Percentiles rank a stretch among this genome's conserved stretches.
phyloP scores from a whole-genome alignment of 1,140 invertebrate species.

The Akabosia matsudoensis region DNA sequence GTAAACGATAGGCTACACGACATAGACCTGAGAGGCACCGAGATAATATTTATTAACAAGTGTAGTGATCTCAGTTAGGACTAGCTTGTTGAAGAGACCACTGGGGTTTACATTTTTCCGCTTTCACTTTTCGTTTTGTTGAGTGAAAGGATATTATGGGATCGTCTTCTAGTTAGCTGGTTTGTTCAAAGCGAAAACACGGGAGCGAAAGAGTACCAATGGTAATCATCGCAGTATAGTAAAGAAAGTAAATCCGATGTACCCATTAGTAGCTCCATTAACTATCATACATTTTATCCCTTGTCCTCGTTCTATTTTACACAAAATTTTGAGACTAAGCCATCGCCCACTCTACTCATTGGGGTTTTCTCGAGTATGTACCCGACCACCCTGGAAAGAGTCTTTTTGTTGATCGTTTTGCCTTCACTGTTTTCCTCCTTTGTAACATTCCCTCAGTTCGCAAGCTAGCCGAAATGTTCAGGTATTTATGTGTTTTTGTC shows the following conservation, averaged over 20 bases:
- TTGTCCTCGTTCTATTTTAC: constrained; percentile 25
- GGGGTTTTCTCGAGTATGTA: neutral
- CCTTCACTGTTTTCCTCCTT: neutral
- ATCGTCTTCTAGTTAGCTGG: neutral
- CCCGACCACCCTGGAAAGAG: neutral
- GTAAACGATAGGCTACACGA: no score
- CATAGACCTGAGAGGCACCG: neutral
- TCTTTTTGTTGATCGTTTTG: neutral
- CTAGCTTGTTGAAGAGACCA: neutral
- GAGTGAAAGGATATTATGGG: neutral
- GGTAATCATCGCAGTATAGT: no score
- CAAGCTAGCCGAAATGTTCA: neutral
- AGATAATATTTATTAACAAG: constrained; percentile 15
- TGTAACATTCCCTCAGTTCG: neutral
- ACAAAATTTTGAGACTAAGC: neutral
- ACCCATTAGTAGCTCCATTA: constrained; percentile 24
- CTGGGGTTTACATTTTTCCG: neutral
- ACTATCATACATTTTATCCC: constrained; percentile 20
- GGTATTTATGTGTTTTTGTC: constrained; percentile 24
- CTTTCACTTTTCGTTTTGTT: neutral
- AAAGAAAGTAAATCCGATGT: constrained; percentile 19
- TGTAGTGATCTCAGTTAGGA: constrained; percentile 1
- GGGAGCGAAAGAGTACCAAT: neutral
- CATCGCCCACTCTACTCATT: neutral
- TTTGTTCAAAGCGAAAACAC: neutral